These are phyloP conservation scores for Gonatopus flavifemur DNA, from an alignment of 1,140 invertebrate genomes.

Conservation along the genomic window DNA sequence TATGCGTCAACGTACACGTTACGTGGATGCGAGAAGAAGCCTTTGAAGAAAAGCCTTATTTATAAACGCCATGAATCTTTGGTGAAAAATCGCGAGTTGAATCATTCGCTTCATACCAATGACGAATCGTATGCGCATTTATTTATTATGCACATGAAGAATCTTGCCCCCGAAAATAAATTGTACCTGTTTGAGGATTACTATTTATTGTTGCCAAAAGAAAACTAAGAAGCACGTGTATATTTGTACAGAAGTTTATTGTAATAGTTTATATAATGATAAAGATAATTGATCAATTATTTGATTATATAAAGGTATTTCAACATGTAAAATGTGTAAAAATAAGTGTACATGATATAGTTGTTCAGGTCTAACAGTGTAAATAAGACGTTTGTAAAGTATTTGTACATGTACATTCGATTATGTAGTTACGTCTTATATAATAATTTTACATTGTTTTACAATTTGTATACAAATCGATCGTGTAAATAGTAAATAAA, in stretches of 20 bases:
- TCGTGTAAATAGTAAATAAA: constrained; percentile 38
- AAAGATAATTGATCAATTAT: constrained; percentile 21
- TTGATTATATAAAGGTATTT: constrained; percentile 29
- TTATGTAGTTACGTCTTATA: constrained; percentile 20
- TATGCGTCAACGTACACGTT: not conserved
- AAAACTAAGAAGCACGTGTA: constrained; percentile 43
- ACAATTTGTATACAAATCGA: constrained; percentile 30
- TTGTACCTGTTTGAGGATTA: constrained; percentile 55
- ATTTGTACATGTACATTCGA: constrained; percentile 49
- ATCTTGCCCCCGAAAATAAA: constrained; percentile 29
- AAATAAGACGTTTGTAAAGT: constrained; percentile 55
- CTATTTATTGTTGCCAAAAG: constrained; percentile 47
- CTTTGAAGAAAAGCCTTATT: constrained; percentile 25
- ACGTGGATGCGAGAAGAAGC: not conserved
- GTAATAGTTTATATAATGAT: constrained; percentile 11
- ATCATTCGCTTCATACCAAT: constrained; percentile 29
- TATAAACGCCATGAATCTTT: constrained; percentile 20
- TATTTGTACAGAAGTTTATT: constrained; percentile 51
- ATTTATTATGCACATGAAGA: constrained; percentile 1
- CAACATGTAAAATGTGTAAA: constrained; percentile 53
- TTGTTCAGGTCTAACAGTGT: constrained; percentile 53
- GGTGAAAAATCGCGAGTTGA: constrained; percentile 13
- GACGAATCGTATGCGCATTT: not conserved
- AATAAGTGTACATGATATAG: constrained; percentile 34
- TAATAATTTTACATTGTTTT: constrained; percentile 20